Evolutionary conservation across 2,113 vertebrate genomes (phyloP).

Genomic region (Lampris megalopsis): DNA sequence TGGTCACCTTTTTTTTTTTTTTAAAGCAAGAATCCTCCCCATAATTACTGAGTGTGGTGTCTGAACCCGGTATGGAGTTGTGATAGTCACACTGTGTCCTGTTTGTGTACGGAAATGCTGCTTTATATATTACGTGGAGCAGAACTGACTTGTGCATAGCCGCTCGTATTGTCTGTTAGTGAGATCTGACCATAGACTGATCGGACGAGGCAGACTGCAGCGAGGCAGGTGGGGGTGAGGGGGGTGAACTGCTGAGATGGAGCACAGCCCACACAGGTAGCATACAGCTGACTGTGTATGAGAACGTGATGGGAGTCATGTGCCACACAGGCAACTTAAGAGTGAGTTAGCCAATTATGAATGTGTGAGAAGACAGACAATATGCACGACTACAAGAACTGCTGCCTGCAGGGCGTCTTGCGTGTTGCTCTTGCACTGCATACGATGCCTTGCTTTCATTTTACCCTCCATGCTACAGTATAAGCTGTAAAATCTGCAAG

Average conservation of each 20-base stretch:
- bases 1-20: conserved; percentile 39
- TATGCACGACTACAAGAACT: too few species aligned
- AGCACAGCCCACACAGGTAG: conserved; percentile 11
- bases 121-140: not conserved
- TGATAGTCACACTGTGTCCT: conserved; percentile 12
- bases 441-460: not conserved
- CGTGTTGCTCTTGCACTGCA: not conserved
- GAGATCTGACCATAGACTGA: not conserved
- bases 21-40: conserved; percentile 47
- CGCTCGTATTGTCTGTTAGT: not conserved
- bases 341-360: not conserved
- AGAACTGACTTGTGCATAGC: not conserved
- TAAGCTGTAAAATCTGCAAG: not conserved
- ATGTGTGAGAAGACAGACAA: not conserved
- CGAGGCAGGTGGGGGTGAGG: not conserved
- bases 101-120: conserved; percentile 8
- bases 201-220: not conserved
- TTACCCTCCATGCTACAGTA: not conserved
- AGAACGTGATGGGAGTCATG: too few species aligned
- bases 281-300: too few species aligned
- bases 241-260: not conserved
- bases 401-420: not conserved
- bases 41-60: conserved; percentile 37
- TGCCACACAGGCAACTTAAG: not conserved
- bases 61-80: conserved; percentile 28